Evolutionary conservation across 2,797 vertebrate genomes (phyloP), one percentile per base, ranked within the genome.

Genomic region (Sebastes melanostomus): DNA sequence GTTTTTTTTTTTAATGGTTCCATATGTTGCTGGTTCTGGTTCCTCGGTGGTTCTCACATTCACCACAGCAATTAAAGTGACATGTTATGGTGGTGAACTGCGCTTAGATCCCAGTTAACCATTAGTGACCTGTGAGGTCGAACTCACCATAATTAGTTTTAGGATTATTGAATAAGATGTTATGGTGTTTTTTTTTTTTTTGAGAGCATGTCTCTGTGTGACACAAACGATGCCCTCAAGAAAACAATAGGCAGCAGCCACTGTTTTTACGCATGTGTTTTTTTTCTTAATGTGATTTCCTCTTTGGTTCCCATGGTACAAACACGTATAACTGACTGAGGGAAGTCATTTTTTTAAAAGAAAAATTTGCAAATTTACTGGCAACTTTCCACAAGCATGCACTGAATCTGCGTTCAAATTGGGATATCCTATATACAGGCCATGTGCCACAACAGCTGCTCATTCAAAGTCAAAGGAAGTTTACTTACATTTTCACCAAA

Each of bases 401-500:
- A 54, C 30, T 36, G 34, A 80, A 62, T 32, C 60, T 73, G 66
- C 83, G 67, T 38, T 58, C 42, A 81, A 78, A 84, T 34, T 54
- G 66, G 50, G 25, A 50, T 50, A 50, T 8, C 16, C 14, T 24
- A 58, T 27, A 59, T 59, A 67, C 50, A 79, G 61, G 78, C 59
- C 63, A 70, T 10, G 63, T 46, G 71, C 67, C 67, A 78, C 38
- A 42, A 42, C 83, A 81, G 75, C 77, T 81, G 79, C 77, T 78
- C 78, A 80, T 71, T 90, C 70, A 77, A 79, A 91, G 87, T 86
- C 79, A 92, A 92, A 92, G 68, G 75, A 91, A 88, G 88, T 88
- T 89, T 94, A 96, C 95, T 96, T 93, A 96, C 95, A 93, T 92
- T 93, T 92, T 81, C 75, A 87, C 71, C 90, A 34, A 68, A 68